phyloP scores from a whole-genome alignment of 2,888 invertebrate genomes.

The Agrenia bidenticulata region DNA sequence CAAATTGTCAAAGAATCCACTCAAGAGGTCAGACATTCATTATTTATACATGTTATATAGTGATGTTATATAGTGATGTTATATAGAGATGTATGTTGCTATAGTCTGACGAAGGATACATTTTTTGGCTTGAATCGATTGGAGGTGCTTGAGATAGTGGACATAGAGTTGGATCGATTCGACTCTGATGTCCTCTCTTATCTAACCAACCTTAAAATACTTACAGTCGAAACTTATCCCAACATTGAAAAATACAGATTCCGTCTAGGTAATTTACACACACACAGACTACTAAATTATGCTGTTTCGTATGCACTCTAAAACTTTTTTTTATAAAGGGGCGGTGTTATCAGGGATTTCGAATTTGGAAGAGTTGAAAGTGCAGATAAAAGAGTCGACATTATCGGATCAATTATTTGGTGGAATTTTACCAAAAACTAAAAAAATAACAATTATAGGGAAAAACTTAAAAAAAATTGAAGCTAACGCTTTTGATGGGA shows the following conservation, averaged over 20 bases:
- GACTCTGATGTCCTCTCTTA: conserved; percentile 74
- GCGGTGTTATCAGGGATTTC: conserved; percentile 70
- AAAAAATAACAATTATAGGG: conserved; percentile 78
- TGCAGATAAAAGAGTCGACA: conserved; percentile 72
- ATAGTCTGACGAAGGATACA: conserved; percentile 71
- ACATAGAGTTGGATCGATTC: conserved; percentile 71
- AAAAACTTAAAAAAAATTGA: conserved; percentile 70
- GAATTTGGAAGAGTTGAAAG: conserved; percentile 71
- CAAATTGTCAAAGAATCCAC: conserved; percentile 79
- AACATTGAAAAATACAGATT: conserved; percentile 67
- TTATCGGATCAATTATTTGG: conserved; percentile 75
- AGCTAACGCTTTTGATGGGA: conserved; percentile 74
- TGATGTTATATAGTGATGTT: too few species aligned
- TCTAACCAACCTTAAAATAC: conserved; percentile 69
- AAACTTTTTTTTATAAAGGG: conserved; percentile 38
- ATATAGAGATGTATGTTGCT: too few species aligned
- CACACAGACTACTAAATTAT: not conserved
- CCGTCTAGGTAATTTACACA: conserved; percentile 63
- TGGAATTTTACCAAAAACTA: conserved; percentile 74
- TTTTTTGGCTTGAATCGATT: conserved; percentile 70
- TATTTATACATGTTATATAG: too few species aligned
- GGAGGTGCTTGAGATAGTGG: conserved; percentile 73
- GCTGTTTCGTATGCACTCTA: not conserved
- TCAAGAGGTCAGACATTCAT: conserved; percentile 58
- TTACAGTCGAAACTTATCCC: conserved; percentile 74